A percentile compares a stretch with the other conserved stretches of the same genome.
Conservation (phyloP, 2,888 invertebrate species). For the Trichacis sp. region DNA sequence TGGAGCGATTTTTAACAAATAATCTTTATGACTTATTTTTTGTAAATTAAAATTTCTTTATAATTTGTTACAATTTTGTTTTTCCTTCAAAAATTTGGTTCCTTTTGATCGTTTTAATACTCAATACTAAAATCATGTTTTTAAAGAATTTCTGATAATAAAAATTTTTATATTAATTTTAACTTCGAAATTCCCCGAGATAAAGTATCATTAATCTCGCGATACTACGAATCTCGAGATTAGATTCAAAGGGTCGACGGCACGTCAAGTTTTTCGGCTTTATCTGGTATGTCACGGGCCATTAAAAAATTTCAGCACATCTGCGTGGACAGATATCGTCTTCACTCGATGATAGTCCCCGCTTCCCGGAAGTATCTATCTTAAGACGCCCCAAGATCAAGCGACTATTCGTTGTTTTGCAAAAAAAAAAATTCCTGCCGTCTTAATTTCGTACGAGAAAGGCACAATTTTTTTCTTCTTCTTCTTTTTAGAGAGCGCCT, state of each 20-base stretch:
- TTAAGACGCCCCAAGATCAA: conserved; percentile 37
- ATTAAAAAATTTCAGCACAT: conserved; percentile 54
- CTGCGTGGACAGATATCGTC: conserved; percentile 55
- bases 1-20: no score
- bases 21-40: no score
- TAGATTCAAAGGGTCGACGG: conserved; percentile 26
- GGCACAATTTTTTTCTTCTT: not conserved
- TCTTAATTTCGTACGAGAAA: not conserved
- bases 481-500: not conserved
- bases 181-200: not conserved
- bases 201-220: no score
- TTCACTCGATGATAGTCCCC: conserved; percentile 32
- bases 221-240: conserved; percentile 2
- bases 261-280: conserved; percentile 22
- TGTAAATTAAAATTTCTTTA: no score
- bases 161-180: not conserved
- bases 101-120: no score
- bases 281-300: conserved; percentile 54
- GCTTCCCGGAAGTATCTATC: conserved; percentile 59
- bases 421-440: conserved; percentile 7
- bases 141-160: no score
- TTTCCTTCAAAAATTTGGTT: no score
- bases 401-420: conserved; percentile 23
- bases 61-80: no score
- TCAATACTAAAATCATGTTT: no score